A percentile compares a stretch with the other conserved stretches of the same genome.
phyloP scores from a whole-genome alignment of 2,797 vertebrate species.

The Gallinago solitaria region DNA sequence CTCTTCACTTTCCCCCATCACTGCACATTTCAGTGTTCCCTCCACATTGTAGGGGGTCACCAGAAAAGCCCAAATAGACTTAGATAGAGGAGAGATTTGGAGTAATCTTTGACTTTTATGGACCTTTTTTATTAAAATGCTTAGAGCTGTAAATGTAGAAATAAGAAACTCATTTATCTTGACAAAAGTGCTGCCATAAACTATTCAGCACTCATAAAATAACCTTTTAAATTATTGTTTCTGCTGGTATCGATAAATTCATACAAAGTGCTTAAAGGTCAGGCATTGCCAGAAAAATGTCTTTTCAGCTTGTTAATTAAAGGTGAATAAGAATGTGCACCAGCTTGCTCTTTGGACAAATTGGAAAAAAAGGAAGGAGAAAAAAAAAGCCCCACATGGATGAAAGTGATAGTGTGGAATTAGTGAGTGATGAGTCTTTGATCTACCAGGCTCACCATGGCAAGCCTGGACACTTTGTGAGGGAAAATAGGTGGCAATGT shows the following conservation, averaged over 20 bases:
- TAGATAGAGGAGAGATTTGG: conserved; percentile 9
- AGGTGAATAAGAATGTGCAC: conserved; percentile 32
- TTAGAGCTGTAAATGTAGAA: conserved; percentile 58
- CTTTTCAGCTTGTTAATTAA: conserved; percentile 66
- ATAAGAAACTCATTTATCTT: conserved; percentile 69
- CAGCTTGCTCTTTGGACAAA: conserved; percentile 9
- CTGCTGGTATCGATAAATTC: conserved; percentile 64
- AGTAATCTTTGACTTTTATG: conserved; percentile 68
- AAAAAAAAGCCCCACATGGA: neutral
- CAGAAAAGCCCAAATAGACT: neutral
- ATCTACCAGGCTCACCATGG: neutral
- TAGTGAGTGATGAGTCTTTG: neutral
- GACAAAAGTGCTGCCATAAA: conserved; percentile 49
- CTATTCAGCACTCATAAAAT: conserved; percentile 38
- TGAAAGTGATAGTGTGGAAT: neutral
- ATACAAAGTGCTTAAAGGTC: conserved; percentile 64
- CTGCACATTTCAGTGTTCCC: neutral
- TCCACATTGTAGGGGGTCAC: neutral
- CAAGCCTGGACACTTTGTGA: neutral
- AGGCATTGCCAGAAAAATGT: conserved; percentile 51
- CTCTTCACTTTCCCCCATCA: neutral
- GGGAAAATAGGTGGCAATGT: neutral
- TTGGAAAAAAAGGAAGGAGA: neutral
- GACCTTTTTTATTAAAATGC: conserved; percentile 68
- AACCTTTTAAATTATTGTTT: conserved; percentile 64